phyloP scores from a whole-genome alignment of 1,140 invertebrate genomes.

The Drosophila lacteicornis region DNA sequence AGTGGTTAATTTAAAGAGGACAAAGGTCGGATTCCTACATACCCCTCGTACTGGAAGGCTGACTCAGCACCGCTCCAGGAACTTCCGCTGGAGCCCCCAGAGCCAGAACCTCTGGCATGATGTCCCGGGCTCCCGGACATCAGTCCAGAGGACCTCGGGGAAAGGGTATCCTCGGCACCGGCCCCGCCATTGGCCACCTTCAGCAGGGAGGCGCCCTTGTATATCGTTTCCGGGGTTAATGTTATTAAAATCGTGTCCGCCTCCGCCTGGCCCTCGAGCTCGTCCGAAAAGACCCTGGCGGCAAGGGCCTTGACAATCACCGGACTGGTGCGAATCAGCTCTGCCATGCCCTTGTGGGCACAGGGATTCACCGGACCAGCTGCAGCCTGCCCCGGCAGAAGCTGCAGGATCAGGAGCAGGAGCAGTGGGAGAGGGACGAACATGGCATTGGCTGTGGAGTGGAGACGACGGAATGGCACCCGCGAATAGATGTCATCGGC shows the following conservation, averaged over 20 bases:
- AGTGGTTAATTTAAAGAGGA: constrained; percentile 3
- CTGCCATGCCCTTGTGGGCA: constrained; percentile 76
- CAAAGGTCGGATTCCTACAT: constrained; percentile 29
- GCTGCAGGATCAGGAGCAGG: constrained; percentile 30
- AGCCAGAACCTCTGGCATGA: constrained; percentile 17
- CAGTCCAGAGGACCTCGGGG: constrained; percentile 18
- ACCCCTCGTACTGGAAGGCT: constrained; percentile 80
- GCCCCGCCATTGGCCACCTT: constrained; percentile 65
- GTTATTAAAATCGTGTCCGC: constrained; percentile 78
- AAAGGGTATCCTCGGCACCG: constrained; percentile 15
- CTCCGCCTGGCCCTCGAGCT: constrained; percentile 15
- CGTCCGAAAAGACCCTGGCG: constrained; percentile 74
- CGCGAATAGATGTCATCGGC: constrained; percentile 33
- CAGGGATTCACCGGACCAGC: constrained; percentile 56
- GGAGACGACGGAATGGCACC: constrained; percentile 8
- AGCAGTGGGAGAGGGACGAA: not conserved
- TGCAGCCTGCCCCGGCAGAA: constrained; percentile 20
- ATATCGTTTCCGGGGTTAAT: constrained; percentile 84
- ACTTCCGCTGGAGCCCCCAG: constrained; percentile 24
- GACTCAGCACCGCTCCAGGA: constrained; percentile 62
- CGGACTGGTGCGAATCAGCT: constrained; percentile 82
- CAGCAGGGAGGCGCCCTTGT: constrained; percentile 82
- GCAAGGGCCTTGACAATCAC: constrained; percentile 82
- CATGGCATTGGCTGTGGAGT: not conserved
- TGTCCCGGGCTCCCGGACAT: constrained; percentile 14